Base-by-base conservation (phyloP, 2,888 invertebrate genomes). In the Megamerina dolium region DNA sequence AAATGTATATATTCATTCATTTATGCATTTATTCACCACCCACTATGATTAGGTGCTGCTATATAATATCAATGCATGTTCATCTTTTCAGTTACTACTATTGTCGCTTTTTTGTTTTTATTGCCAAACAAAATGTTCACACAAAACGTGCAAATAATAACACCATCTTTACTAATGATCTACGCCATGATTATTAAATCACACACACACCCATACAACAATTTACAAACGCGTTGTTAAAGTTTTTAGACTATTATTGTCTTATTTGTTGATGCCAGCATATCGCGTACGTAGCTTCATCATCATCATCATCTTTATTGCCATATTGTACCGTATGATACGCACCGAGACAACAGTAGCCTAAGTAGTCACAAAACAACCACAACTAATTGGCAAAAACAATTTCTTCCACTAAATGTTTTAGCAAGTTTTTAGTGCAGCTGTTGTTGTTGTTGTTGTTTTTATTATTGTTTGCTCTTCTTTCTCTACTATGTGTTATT, bases 141-240 rank as follows among this genome's bases (percentile, higher is more conserved):
- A 64, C 66, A 66, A 66, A 65, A 59, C 64, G 64, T 65, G 64
- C 64, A 65, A 65, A 66, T 66, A 65, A 65, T 65, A 66, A 62
- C 64, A 65, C 64, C 64, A 65, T 66, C 64, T 64, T 52, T 60
- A 52, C 57, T 61, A 65, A 65, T 64, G 64, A 64, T 64, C 64
- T 59, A 43, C 52, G 49, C 52, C 52, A 51, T 53, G 51, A 49
- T 51, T 49, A 23, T 8, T n/a, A n/a, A n/a, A n/a, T n/a, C n/a
- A n/a, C n/a, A n/a, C n/a, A n/a, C n/a, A n/a, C n/a, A n/a, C n/a
- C n/a, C n/a, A n/a, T n/a, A n/a, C n/a, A n/a, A n/a, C n/a, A n/a
- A n/a, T n/a, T n/a, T n/a, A n/a, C n/a, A n/a, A 12, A 20, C 13
- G 21, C 20, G 31, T 19, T 35, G 32, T n/a, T 17, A 40, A 13